Evolutionary conservation across 2,113 vertebrate species (phyloP).

Genomic region (Erpornis zantholeuca): DNA sequence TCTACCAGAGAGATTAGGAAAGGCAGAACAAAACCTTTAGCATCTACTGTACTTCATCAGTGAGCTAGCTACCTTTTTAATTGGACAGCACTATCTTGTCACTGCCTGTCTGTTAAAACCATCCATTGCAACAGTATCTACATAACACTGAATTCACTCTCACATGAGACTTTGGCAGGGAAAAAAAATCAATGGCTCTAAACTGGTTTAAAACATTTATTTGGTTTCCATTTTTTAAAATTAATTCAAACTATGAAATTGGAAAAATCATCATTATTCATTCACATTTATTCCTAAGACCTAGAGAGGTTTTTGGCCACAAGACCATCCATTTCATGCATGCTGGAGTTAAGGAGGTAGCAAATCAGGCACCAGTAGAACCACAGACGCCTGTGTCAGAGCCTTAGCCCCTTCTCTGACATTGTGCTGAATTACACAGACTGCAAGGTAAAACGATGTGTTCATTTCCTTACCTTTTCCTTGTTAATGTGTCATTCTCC

Average conservation of each 20-base stretch:
- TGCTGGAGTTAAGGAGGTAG: not conserved
- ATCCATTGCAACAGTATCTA: not conserved
- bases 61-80: not conserved
- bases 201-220: not conserved
- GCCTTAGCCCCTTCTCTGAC: not conserved
- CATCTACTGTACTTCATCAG: not conserved
- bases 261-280: not conserved
- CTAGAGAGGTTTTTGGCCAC: not conserved
- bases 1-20: not conserved
- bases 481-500: not conserved
- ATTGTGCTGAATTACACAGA: not conserved
- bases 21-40: not conserved
- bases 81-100: not conserved
- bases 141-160: not conserved
- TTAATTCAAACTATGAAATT: not conserved
- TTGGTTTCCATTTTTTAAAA: not conserved
- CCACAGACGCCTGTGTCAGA: not conserved
- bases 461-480: conserved; percentile 43
- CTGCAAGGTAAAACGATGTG: not conserved
- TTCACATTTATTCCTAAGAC: not conserved
- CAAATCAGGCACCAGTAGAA: not conserved
- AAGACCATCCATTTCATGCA: not conserved
- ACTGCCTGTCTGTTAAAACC: not conserved
- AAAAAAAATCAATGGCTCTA: not conserved
- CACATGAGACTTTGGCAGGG: not conserved